These are phyloP conservation scores for Crotalus tigris DNA, from an alignment of 2,113 vertebrate species.

Conservation along the genomic window DNA sequence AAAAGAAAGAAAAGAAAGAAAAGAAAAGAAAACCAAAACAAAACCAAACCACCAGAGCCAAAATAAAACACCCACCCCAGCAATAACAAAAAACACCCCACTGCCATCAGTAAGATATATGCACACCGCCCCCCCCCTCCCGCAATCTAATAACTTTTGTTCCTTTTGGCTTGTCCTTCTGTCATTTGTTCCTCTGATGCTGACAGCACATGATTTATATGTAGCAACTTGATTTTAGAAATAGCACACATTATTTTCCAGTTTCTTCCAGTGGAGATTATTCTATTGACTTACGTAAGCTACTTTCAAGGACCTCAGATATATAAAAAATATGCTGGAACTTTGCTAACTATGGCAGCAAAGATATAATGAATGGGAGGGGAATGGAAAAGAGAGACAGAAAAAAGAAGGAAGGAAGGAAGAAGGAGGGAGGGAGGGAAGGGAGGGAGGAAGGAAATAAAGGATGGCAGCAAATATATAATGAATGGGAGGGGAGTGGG, in stretches of 20 bases:
- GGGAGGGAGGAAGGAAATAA: conserved; percentile 17
- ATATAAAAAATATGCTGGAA: not conserved
- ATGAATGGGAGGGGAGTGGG: conserved; percentile 17
- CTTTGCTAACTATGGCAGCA: not conserved
- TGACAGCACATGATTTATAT: not conserved
- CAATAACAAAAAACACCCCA: not conserved
- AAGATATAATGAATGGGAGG: conserved; percentile 20
- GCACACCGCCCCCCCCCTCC: too few species aligned
- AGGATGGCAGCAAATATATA: not conserved
- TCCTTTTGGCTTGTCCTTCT: not conserved
- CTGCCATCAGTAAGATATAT: not conserved
- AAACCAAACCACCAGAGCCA: not conserved
- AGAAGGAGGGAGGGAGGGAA: conserved; percentile 11
- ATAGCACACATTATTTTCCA: not conserved
- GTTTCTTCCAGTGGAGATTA: conserved; percentile 13
- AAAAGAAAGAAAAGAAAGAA: too few species aligned
- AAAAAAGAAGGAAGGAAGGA: not conserved
- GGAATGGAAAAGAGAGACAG: conserved; percentile 18
- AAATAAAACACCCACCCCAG: not conserved
- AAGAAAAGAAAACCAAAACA: not conserved
- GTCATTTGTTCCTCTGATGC: not conserved
- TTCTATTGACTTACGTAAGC: conserved; percentile 14
- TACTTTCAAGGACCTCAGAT: not conserved
- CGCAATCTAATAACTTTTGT: not conserved
- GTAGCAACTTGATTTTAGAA: not conserved